Base-by-base conservation (phyloP, 2,113 vertebrate genomes). In the Myrmecophaga tridactyla region DNA sequence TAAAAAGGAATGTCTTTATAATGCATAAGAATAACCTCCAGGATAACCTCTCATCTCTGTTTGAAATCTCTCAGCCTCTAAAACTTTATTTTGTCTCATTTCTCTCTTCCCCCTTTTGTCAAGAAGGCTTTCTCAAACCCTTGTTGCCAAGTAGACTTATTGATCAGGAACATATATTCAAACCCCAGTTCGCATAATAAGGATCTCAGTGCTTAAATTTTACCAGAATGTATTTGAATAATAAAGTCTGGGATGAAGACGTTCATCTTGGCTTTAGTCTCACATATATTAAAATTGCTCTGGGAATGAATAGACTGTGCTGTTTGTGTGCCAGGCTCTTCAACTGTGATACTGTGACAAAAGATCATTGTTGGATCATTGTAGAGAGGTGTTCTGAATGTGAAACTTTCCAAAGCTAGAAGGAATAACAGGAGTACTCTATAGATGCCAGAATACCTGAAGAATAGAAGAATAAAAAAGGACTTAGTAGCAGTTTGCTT, bases 161-260 rank as follows among this genome's bases (percentile, higher is more conserved):
- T 0, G 84, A 36, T 36, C 10, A n/a, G n/a, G 62, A 76, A n/a
- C 77, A 12, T 0, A 25, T 12, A 56, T 73, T 15, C 29, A 1
- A 7, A 36, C 0, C 46, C 69, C 1, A 7, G 46, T 3, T 8
- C 9, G 51, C 11, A 0, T 17, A 5, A 4, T 43, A 48, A 36
- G 2, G 0, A 11, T 41, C 23, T 12, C 36, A 1, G 29, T 0
- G 2, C 15, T 14, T n/a, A n/a, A n/a, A n/a, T n/a, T n/a, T n/a
- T n/a, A n/a, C n/a, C n/a, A n/a, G n/a, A n/a, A n/a, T 6, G 31
- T 9, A 11, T 46, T 5, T 13, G 73, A n/a, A 7, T 3, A 51
- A 62, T 29, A 67, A 7, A 1, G 11, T 17, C 62, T 10, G 10
- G 67, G 53, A n/a, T 0, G 76, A 41, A 36, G 39, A 53, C 39